These are phyloP conservation scores for Rhingia rostrata DNA, from an alignment of 2,888 invertebrate genomes.

Conservation along the genomic window DNA sequence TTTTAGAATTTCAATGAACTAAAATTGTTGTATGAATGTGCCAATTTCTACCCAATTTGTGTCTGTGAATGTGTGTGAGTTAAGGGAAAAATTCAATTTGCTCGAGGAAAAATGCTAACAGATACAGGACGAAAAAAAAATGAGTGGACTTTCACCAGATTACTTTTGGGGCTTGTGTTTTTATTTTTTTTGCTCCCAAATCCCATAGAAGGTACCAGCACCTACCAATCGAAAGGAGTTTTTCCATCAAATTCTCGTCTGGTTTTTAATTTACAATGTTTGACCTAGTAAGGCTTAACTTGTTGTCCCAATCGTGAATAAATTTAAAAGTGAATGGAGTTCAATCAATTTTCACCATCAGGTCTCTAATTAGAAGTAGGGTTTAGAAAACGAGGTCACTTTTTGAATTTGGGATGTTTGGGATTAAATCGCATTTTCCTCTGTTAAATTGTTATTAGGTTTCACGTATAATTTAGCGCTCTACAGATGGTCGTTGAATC, in stretches of 20 bases:
- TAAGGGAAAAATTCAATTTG: conserved; percentile 57
- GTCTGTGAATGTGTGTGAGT: not conserved
- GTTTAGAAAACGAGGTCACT: no score
- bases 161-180: conserved; percentile 12
- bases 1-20: conserved; percentile 68
- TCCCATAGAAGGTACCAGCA: not conserved
- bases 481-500: no score
- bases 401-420: no score
- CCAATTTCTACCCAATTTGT: conserved; percentile 57
- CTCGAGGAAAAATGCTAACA: conserved; percentile 30
- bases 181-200: not conserved
- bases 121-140: conserved; percentile 1
- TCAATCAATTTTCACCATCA: conserved; percentile 34
- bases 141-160: conserved; percentile 44
- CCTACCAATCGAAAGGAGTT: conserved; percentile 13
- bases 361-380: conserved; percentile 27
- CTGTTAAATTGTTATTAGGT: no score
- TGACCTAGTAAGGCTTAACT: conserved; percentile 27
- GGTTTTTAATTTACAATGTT: conserved; percentile 46
- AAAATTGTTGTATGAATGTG: conserved; percentile 53
- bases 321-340: conserved; percentile 18
- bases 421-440: no score
- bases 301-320: conserved; percentile 28
- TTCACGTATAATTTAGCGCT: no score
- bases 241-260: conserved; percentile 15